Evolutionary conservation across 2,113 vertebrate genomes (phyloP), one percentile per base, ranked within the genome.

Genomic region (Cisticola juncidis): DNA sequence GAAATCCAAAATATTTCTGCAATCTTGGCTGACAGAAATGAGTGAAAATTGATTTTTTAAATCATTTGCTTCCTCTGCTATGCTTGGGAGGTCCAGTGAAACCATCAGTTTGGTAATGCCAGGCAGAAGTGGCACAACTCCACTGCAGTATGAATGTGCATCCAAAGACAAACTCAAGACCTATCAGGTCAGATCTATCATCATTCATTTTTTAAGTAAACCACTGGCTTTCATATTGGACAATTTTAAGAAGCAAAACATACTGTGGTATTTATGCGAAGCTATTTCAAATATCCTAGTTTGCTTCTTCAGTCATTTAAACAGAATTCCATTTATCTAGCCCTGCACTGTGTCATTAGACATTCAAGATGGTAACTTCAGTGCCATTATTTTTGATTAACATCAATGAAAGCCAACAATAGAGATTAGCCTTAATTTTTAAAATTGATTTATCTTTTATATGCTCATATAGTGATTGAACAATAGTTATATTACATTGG

Each of bases 401-500:
- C n/a, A 79, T 92, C 93, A 94, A 38, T 81, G 53, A 90, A 88
- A 88, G 56, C 48, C 72, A 95, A 92, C 79, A 93, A 58, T 6
- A 92, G 74, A 92, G 68, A 93, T 90, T 54, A 92, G 60, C 69
- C 56, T 45, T 71, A 81, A 64, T 92, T 90, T 96, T 78, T 1
- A 14, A 56, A 88, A 71, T 11, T 48, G 60, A 93, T 88, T 88
- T 92, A 48, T 86, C 74, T 66, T 88, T 96, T 60, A 74, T 92
- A 56, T 5, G 35, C 65, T 76, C 60, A 83, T 70, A 65, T 22
- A 93, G 80, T 81, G 90, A 95, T 95, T 53, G 72, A 95, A 56
- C 72, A 89, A 72, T n/a, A 84, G 90, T 81, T 92, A 33, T 53
- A 92, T 97, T 94, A 92, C 92, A 94, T 20, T 94, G 95, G 93